phyloP scores from a whole-genome alignment of 2,888 invertebrate genomes.

The Polydesmus complanatus region DNA sequence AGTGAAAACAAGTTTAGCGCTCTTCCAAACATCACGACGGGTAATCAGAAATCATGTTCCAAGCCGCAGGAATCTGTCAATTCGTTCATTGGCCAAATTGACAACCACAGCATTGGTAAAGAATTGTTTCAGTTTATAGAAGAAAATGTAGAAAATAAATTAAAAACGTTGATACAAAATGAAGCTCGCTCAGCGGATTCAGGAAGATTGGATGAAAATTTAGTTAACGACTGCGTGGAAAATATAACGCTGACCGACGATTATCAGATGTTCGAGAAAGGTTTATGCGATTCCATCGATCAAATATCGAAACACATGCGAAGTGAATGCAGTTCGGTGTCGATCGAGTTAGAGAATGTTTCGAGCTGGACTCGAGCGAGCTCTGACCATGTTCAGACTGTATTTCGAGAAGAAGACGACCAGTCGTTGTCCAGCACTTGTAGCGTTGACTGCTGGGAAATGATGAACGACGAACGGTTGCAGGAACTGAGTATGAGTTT shows the following conservation, averaged over 20 bases:
- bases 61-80: not conserved
- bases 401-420: not conserved
- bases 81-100: not conserved
- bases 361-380: not conserved
- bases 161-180: not conserved
- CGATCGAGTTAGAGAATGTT: not conserved
- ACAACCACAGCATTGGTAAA: not conserved
- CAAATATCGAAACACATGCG: not conserved
- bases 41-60: not conserved
- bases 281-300: not conserved
- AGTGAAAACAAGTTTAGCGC: not conserved
- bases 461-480: not conserved
- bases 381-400: not conserved
- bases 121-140: not conserved
- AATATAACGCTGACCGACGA: not conserved
- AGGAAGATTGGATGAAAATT: not conserved
- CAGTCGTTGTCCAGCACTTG: constrained; percentile 5
- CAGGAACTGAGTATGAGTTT: not conserved
- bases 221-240: not conserved
- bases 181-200: not conserved
- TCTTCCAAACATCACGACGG: not conserved
- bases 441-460: constrained; percentile 4
- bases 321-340: not conserved
- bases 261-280: not conserved
- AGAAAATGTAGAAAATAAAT: not conserved